phyloP scores from a whole-genome alignment of 2,113 vertebrate genomes.

The Typhlomys cinereus region DNA sequence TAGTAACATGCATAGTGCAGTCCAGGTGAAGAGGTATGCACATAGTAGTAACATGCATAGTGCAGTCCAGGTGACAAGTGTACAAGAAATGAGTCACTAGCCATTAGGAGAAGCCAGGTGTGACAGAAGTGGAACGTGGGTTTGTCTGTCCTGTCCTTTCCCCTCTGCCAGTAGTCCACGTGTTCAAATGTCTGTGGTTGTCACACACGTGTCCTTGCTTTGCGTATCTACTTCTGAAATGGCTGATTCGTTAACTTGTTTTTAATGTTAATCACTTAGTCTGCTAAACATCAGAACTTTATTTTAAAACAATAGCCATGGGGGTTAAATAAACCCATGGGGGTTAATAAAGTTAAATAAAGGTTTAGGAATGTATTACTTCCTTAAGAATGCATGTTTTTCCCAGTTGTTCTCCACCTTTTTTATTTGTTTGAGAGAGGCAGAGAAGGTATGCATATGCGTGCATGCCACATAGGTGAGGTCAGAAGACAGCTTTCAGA shows the following conservation, averaged over 20 bases:
- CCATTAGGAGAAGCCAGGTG: neutral
- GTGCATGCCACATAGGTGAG: too few species aligned
- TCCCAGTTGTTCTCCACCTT: too few species aligned
- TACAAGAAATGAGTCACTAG: neutral
- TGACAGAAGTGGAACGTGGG: neutral
- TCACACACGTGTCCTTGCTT: neutral
- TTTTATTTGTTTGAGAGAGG: too few species aligned
- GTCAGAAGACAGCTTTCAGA: too few species aligned
- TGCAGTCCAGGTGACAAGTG: neutral
- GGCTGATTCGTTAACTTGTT: constrained; percentile 18
- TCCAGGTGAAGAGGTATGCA: too few species aligned
- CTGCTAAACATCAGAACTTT: neutral
- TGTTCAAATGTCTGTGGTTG: neutral
- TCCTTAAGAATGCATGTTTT: too few species aligned
- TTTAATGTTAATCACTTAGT: neutral
- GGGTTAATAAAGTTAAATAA: too few species aligned
- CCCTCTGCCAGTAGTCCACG: neutral
- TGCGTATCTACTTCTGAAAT: neutral
- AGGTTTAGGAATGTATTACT: neutral
- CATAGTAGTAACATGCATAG: too few species aligned
- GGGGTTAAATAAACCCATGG: neutral
- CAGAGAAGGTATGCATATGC: too few species aligned
- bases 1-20: too few species aligned
- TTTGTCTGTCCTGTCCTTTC: neutral
- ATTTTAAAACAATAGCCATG: neutral